phyloP scores from a whole-genome alignment of 2,113 vertebrate species.

The Ivindomyrus marchei region DNA sequence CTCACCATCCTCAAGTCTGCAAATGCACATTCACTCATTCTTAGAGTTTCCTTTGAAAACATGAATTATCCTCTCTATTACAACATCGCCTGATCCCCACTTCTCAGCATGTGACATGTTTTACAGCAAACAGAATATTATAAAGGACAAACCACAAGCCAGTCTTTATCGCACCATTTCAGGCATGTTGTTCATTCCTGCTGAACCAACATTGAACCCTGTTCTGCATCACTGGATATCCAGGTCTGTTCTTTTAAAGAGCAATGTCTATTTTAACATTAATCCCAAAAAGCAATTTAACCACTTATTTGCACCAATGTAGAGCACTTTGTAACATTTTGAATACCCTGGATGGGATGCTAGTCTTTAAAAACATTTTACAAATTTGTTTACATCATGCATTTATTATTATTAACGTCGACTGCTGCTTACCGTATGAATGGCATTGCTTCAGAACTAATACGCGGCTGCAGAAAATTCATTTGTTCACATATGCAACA shows the following conservation, averaged over 20 bases:
- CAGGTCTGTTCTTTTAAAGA: background rate
- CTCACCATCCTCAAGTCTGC: background rate
- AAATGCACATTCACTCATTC: background rate
- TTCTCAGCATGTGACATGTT: background rate
- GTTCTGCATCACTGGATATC: background rate
- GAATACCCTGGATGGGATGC: background rate
- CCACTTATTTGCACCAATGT: background rate
- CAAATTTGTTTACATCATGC: background rate
- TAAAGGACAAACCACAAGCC: background rate
- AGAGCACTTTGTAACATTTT: background rate
- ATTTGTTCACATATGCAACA: background rate
- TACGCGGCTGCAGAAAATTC: background rate
- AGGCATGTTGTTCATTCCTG: background rate
- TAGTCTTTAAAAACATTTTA: background rate
- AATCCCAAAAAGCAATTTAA: background rate
- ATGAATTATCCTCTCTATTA: background rate
- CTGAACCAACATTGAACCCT: background rate
- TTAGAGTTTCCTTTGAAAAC: background rate
- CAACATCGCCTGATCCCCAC: background rate
- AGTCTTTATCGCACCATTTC: background rate
- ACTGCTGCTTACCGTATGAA: background rate
- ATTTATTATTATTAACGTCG: background rate
- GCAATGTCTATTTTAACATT: background rate
- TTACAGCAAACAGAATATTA: background rate
- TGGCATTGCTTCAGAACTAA: background rate